Conservation (phyloP, 2,888 invertebrate species). For the Laspeyria flexula region DNA sequence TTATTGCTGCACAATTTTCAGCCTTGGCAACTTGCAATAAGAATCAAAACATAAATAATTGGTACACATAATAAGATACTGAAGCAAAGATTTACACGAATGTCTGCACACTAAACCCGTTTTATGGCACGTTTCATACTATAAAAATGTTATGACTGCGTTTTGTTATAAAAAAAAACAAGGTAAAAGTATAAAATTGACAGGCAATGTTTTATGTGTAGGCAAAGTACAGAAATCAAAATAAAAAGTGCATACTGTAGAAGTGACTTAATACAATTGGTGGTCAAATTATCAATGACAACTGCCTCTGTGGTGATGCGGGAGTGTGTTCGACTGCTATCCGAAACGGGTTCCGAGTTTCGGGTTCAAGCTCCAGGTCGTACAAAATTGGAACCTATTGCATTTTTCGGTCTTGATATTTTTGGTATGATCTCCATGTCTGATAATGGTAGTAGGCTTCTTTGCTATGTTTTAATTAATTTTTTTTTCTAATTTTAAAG, state of each 20-base stretch:
- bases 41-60: not conserved
- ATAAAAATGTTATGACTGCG: constrained; percentile 77
- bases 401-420: no score
- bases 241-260: not conserved
- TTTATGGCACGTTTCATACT: constrained; percentile 70
- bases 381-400: no score
- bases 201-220: constrained; percentile 71
- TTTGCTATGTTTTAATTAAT: no score
- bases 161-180: constrained; percentile 66
- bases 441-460: no score
- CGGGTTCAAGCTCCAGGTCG: no score
- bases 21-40: not conserved
- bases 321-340: no score
- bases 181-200: constrained; percentile 70
- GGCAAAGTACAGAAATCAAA: constrained; percentile 20
- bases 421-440: no score
- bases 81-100: constrained; percentile 58
- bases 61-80: constrained; percentile 42
- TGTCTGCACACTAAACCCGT: constrained; percentile 58
- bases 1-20: not conserved
- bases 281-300: no score
- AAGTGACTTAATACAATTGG: not conserved
- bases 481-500: no score
- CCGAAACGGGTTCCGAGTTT: no score
- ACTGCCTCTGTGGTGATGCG: no score